Percentiles rank a stretch among this genome's conserved stretches.
Conservation (phyloP, 1,140 invertebrate genomes). For the Melipona quadrifasciata region DNA sequence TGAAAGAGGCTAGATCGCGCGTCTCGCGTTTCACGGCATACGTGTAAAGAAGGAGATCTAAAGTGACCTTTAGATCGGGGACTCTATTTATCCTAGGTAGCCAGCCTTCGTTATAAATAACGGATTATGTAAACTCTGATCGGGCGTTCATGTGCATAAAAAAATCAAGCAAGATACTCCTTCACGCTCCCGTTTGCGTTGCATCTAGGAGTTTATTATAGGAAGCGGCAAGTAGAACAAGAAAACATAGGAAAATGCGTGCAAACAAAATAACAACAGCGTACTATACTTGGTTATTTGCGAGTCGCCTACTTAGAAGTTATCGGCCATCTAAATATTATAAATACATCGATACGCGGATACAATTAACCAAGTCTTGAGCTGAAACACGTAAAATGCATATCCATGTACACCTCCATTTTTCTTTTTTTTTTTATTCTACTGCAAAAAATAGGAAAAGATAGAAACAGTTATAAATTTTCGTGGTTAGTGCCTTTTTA, state of each 20-base stretch:
- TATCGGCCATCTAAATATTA: not conserved
- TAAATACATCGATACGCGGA: not conserved
- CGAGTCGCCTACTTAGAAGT: not conserved
- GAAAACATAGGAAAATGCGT: slow-evolving; percentile 9
- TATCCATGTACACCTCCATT: not conserved
- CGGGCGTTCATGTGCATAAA: slow-evolving; percentile 22
- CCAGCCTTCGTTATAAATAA: slow-evolving; percentile 36
- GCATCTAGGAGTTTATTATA: slow-evolving; percentile 41
- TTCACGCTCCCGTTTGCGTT: slow-evolving; percentile 50
- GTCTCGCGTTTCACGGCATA: not conserved
- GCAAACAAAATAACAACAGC: slow-evolving; percentile 17
- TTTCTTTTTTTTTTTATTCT: not conserved
- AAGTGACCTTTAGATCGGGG: slow-evolving; percentile 2
- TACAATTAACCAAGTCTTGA: not conserved
- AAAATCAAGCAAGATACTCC: slow-evolving; percentile 52
- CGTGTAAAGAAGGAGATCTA: not conserved
- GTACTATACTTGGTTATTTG: not conserved
- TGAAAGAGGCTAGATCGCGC: not conserved
- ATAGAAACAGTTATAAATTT: no score
- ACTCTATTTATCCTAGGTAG: slow-evolving; percentile 22
- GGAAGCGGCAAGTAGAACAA: slow-evolving; percentile 26
- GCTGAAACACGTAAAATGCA: not conserved
- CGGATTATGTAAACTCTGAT: slow-evolving; percentile 33
- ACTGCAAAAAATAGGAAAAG: not conserved
- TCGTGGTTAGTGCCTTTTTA: no score